phyloP scores from a whole-genome alignment of 2,888 invertebrate species.

The Cybosia mesomella region DNA sequence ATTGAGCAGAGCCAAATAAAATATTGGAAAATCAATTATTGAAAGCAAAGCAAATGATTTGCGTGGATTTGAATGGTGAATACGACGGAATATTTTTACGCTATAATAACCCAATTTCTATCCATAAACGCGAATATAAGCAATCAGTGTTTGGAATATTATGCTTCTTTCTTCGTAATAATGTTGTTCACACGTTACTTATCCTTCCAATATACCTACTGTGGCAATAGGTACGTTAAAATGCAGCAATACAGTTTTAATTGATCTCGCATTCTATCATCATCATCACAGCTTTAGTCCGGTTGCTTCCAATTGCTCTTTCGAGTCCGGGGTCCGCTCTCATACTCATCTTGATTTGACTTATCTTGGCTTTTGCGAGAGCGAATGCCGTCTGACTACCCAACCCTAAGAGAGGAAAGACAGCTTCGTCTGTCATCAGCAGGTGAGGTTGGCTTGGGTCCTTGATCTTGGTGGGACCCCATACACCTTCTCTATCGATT shows the following conservation, averaged over 20 bases:
- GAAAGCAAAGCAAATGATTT: slow-evolving; percentile 24
- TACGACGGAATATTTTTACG: not conserved
- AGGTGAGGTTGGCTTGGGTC: no score
- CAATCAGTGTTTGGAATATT: not conserved
- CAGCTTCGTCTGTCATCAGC: no score
- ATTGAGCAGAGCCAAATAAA: slow-evolving; percentile 21
- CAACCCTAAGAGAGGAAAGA: no score
- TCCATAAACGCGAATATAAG: not conserved
- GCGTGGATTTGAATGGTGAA: not conserved
- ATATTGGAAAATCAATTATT: slow-evolving; percentile 10
- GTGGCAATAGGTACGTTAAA: no score
- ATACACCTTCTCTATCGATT: no score
- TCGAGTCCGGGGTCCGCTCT: no score
- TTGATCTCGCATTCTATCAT: not conserved
- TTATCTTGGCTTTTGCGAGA: no score
- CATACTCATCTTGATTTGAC: no score
- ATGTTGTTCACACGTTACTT: slow-evolving; percentile 1
- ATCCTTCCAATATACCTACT: not conserved
- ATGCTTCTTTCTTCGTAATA: not conserved
- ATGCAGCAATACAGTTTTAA: not conserved
- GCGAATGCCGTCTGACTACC: no score
- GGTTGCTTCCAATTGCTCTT: no score
- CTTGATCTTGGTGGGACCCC: no score
- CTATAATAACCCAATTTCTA: slow-evolving; percentile 3
- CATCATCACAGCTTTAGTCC: no score